Evolutionary conservation across 1,140 invertebrate species (phyloP), one percentile per base, ranked within the genome.

Genomic region (Drosophila murphyi): DNA sequence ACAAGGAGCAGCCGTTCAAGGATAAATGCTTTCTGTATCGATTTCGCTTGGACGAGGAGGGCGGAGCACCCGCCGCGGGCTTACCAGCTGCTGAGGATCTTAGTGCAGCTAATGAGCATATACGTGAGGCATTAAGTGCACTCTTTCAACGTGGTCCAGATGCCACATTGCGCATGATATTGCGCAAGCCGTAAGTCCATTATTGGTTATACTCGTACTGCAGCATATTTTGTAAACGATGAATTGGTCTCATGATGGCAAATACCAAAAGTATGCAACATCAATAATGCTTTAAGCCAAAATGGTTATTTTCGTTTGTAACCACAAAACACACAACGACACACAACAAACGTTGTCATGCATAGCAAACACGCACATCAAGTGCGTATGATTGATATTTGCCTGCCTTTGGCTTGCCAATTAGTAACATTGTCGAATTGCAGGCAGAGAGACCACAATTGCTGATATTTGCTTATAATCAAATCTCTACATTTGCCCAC

Each of bases 21-120:
- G 97, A 97, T 93, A 97, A 97, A 93, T 96, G 96, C 92, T 94
- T 97, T 73, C 95, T 97, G 76, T 97, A 97, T 92, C 95, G 96
- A 47, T 97, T 97, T 93, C 94, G 94, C 80, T 94, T 96, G 82
- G 96, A 97, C 91, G 95, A 96, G 74, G 94, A 94, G 63, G 94
- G 94, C 34, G 86, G 85, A 43, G 75, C 85, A 57, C 65, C 83
- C 3, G 80, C 82, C 34, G 92, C 91, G 3, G 76, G 92, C 56
- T 69, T 93, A 69, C 94, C 95, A 34, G 90, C 93, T 4, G 70
- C 93, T 39, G 94, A 95, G 76, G 95, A 95, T 72, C 91, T 94
- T 6, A 93, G 93, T 43, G 93, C 95, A 71, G 95, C 95, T 47
- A 94, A 96, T 87, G 95, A 95, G 47, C 95, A 96, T 73, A 93